Base-by-base conservation (phyloP, 2,888 invertebrate genomes). In the Scaptomyza flava region DNA sequence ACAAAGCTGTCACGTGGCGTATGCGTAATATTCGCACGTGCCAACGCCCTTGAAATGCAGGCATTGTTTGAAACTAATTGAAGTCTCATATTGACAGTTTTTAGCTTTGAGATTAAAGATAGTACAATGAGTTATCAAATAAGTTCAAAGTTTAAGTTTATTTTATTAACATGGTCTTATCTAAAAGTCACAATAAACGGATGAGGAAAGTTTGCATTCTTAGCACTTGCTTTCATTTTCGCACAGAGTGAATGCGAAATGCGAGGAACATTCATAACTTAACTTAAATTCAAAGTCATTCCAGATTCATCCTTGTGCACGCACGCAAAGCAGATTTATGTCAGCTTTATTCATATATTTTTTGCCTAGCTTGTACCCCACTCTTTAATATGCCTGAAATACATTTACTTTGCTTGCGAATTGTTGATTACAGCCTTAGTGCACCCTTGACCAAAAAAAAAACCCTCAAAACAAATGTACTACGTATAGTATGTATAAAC, bases 271-370 rank as follows among this genome's bases (percentile, higher is more conserved):
- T 59, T 59, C 63, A 68, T 60, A 73, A 70, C 62, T 63, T 59
- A 73, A 57, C 65, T 60, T 36, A 60, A 62, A 68, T 52, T 65
- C 63, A 47, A 34, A 72, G 61, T 56, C 17, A 57, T 14, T 60
- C 50, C 52, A 72, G 72, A 75, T 84, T 80, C 68, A 72, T 83
- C 66, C 68, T 66, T 58, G 59, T 30, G 36, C 42, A 34, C 20
- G 56, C 57, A 64, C 60, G 67, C 68, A 77, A 77, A 68, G 78
- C 53, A 70, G 80, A 82, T 82, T 86, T 86, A 68, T 82, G 66
- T 74, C 45, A 43, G 31, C 63, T 41, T 52, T 64, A 47, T 30
- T 23, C 46, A 30, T 20, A 5, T 30, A 42, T 52, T 43, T 51
- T 34, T n/a, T 43, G 20, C 60, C 12, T 53, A 42, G 17, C 58